phyloP scores from a whole-genome alignment of 1,140 invertebrate genomes.

The Drosophila sulfurigaster region DNA sequence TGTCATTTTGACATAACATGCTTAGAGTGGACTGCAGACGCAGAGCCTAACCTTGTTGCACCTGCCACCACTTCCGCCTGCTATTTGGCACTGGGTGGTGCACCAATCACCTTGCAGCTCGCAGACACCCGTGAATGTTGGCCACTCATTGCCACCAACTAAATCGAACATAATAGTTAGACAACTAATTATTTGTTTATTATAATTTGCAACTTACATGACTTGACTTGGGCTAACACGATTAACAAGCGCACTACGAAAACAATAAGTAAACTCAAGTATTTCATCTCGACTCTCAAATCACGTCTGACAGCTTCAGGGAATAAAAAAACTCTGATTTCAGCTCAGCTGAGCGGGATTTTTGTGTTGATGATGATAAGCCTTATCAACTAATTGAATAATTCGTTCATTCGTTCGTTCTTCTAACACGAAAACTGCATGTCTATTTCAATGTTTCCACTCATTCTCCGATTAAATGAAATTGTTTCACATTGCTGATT shows the following conservation, averaged over 20 bases:
- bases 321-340: neutral
- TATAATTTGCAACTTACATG: constrained; percentile 47
- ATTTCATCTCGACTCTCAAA: constrained; percentile 43
- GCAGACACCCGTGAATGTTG: constrained; percentile 57
- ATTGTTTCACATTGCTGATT: constrained; percentile 32
- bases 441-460: constrained; percentile 11
- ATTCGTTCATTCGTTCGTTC: constrained; percentile 19
- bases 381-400: constrained; percentile 31
- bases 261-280: constrained; percentile 29
- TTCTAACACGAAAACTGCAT: constrained; percentile 37
- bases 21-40: constrained; percentile 63
- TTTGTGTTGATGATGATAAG: constrained; percentile 35
- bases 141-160: constrained; percentile 47
- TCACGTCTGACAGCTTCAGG: constrained; percentile 1
- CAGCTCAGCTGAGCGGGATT: constrained; percentile 2
- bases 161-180: neutral
- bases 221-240: constrained; percentile 34
- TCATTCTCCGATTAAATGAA: constrained; percentile 28
- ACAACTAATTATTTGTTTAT: constrained; percentile 1
- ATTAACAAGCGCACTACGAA: constrained; percentile 39
- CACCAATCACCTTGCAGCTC: constrained; percentile 66
- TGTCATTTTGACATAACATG: neutral
- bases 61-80: constrained; percentile 67
- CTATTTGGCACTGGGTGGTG: constrained; percentile 58
- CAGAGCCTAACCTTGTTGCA: constrained; percentile 71